These are phyloP conservation scores for Drosophila kepulauana DNA, from an alignment of 1,140 invertebrate species.

Conservation along the genomic window DNA sequence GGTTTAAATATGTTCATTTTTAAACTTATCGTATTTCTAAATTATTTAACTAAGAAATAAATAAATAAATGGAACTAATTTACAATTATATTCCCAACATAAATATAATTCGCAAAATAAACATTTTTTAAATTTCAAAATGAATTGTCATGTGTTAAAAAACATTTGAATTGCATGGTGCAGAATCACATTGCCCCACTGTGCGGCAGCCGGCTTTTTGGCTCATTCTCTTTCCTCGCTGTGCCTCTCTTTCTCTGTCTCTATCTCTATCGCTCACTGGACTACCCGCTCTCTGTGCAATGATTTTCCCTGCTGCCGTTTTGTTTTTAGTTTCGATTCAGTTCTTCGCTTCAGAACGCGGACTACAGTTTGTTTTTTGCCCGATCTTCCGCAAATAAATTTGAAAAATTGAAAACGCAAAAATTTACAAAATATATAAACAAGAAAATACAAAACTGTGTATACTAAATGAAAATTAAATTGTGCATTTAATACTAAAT, in stretches of 20 bases:
- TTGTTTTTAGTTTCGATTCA: slow-evolving; percentile 49
- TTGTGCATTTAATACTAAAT: slow-evolving; percentile 7
- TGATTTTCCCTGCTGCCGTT: slow-evolving; percentile 54
- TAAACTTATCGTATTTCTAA: too few species aligned
- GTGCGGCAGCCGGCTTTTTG: slow-evolving; percentile 41
- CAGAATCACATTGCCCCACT: slow-evolving; percentile 9
- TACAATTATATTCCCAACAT: too few species aligned
- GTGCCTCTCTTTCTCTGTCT: neutral
- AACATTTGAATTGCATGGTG: too few species aligned
- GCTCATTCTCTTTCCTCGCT: slow-evolving; percentile 12
- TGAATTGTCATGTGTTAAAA: too few species aligned
- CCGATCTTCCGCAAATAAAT: slow-evolving; percentile 21
- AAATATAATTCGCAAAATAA: neutral
- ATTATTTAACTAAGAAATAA: too few species aligned
- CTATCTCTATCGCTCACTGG: slow-evolving; percentile 4
- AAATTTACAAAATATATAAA: slow-evolving; percentile 11
- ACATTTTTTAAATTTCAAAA: neutral
- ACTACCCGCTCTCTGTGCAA: slow-evolving; percentile 29
- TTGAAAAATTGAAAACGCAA: neutral
- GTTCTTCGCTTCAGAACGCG: slow-evolving; percentile 55
- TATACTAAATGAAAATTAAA: slow-evolving; percentile 1
- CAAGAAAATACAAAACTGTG: slow-evolving; percentile 8
- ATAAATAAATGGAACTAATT: too few species aligned
- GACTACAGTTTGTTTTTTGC: slow-evolving; percentile 46
- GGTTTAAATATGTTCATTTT: too few species aligned